Base-by-base conservation (phyloP, 2,888 invertebrate species). In the Diarsia dahlii region DNA sequence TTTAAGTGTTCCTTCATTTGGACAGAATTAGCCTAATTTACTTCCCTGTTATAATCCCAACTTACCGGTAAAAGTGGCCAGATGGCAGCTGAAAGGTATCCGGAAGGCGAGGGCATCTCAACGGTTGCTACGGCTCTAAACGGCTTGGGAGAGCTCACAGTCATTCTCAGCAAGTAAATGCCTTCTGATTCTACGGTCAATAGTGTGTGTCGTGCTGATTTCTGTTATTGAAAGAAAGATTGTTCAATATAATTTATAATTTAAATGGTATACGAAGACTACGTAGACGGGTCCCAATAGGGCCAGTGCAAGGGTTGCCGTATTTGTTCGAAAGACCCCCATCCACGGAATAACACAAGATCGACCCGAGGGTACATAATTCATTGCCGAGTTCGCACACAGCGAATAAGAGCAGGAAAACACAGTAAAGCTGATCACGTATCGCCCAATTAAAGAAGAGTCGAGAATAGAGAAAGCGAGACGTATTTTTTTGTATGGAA, bases 71-170 rank as follows among this genome's bases (percentile, higher is more conserved):
- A 94, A 9, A 99, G 95, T 0, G 99, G 99, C 98, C 98, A 99
- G 92, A 99, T 99, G 1, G 98, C 98, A 10, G 99, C 99, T 0
- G 99, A 99, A 63, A 99, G 97, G 92, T 98, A 99, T 0, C 99
- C 99, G 89, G 98, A 97, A 0, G 97, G 97, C 52, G 98, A 97
- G 82, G 97, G 95, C 97, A 99, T 98, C 92, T 98, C 97, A 28
- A 99, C 96, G 70, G 97, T 97, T 2, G 98, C 97, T 0, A 97
- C 95, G 0, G 97, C 97, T 73, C 95, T 97, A 89, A 97, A 98
- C 50, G 96, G 94, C 0, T 91, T 88, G 34, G 92, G 91, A 45
- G 95, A 92, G 1, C 87, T 85, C 64, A 93, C 89, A 1, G 92
- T 87, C 89, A 95, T 93, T 46, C 92, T 90, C 34, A 96, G 95